Percentiles rank a stretch among this genome's conserved stretches.
These are phyloP conservation scores for Lymantria monacha DNA, from an alignment of 2,888 invertebrate genomes.

Conservation along the genomic window DNA sequence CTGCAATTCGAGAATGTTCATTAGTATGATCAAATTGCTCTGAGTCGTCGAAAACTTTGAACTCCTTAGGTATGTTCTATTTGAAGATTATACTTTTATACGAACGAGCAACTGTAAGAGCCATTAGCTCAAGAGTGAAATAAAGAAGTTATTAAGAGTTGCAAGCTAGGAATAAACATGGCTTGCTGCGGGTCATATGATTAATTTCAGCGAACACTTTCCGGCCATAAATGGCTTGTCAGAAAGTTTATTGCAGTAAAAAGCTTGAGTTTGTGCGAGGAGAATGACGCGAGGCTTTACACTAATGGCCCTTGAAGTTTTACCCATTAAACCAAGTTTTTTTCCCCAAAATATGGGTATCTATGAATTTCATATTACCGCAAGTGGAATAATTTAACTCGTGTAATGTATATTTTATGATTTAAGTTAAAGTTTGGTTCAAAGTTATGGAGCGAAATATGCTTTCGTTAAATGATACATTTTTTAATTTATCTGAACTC, in stretches of 20 bases:
- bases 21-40: constrained; percentile 51
- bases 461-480: constrained; percentile 17
- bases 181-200: constrained; percentile 63
- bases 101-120: constrained; percentile 23
- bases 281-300: constrained; percentile 70
- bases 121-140: constrained; percentile 47
- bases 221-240: constrained; percentile 73
- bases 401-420: neutral
- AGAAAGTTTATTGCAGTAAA: constrained; percentile 78
- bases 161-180: constrained; percentile 49
- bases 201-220: constrained; percentile 72
- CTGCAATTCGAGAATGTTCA: constrained; percentile 57
- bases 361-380: constrained; percentile 32
- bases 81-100: constrained; percentile 24
- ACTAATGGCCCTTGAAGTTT: constrained; percentile 70
- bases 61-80: constrained; percentile 33
- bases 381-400: constrained; percentile 1
- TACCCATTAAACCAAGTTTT: constrained; percentile 59
- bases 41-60: constrained; percentile 33
- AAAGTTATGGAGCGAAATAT: neutral
- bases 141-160: constrained; percentile 62
- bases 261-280: constrained; percentile 64
- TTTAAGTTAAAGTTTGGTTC: neutral
- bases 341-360: constrained; percentile 41
- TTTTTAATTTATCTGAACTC: constrained; percentile 45